Evolutionary conservation across 1,140 invertebrate species (phyloP).

Genomic region (Acarapis woodi): DNA sequence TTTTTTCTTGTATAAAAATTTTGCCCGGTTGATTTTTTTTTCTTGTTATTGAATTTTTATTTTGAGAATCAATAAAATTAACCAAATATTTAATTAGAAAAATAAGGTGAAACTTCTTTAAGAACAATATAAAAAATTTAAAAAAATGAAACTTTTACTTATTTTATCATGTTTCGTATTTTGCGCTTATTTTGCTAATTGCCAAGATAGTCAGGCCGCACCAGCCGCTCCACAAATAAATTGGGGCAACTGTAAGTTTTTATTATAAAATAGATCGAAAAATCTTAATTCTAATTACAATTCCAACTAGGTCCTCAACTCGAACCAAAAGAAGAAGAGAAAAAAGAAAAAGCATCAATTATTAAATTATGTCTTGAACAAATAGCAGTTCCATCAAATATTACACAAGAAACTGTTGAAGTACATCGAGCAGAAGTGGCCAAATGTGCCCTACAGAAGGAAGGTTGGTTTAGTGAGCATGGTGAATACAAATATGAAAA

Average conservation of each 20-base stretch:
- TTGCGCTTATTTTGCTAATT: not conserved
- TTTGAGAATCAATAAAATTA: too few relatives aligned
- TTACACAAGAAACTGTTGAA: slow-evolving; percentile 6
- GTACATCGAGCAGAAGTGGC: slow-evolving; percentile 4
- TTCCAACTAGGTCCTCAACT: too few relatives aligned
- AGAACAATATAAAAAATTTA: too few relatives aligned
- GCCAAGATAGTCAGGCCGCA: not conserved
- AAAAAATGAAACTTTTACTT: too few relatives aligned
- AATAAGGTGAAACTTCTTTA: too few relatives aligned
- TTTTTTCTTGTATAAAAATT: too few relatives aligned
- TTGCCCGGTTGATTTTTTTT: too few relatives aligned
- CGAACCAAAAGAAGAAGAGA: slow-evolving; percentile 8
- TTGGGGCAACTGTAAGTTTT: slow-evolving; percentile 10
- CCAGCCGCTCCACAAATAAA: slow-evolving; percentile 1
- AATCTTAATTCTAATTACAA: too few relatives aligned
- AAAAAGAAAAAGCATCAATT: slow-evolving; percentile 2
- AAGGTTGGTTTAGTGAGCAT: slow-evolving; percentile 11
- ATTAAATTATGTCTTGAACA: slow-evolving; percentile 4
- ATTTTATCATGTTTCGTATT: too few relatives aligned
- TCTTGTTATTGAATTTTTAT: too few relatives aligned
- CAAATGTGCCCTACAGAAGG: slow-evolving; percentile 5
- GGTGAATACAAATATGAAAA: slow-evolving; percentile 14
- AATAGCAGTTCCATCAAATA: slow-evolving; percentile 1
- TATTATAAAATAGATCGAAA: too few relatives aligned
- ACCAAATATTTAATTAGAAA: too few relatives aligned